These are phyloP conservation scores for Halichondria panicea DNA, from an alignment of 37 sponge, comb jelly and placozoan genomes.

Conservation along the genomic window DNA sequence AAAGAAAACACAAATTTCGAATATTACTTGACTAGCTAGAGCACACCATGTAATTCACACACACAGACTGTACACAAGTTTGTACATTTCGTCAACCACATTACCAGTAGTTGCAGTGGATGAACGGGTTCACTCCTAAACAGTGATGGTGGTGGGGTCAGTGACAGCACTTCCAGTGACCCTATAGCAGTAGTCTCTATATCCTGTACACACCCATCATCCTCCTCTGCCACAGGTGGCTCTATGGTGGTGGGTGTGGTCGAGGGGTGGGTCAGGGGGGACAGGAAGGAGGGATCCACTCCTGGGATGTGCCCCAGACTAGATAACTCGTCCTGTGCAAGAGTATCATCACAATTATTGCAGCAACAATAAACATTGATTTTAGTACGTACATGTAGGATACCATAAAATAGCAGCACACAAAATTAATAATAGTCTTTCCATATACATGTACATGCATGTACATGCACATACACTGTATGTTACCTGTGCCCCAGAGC, in stretches of 20 bases:
- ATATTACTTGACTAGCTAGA: too few relatives aligned
- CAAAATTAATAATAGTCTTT: background rate
- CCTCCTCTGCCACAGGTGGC: background rate
- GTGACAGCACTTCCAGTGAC: background rate
- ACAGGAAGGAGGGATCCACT: slow-evolving; percentile 28
- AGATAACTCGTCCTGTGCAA: slow-evolving; percentile 22
- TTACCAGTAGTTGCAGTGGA: slow-evolving; percentile 3
- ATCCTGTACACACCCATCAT: background rate
- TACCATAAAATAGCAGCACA: background rate
- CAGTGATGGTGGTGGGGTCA: background rate
- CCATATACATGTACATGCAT: background rate
- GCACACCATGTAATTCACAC: background rate
- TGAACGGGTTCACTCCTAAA: background rate
- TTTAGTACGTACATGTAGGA: background rate
- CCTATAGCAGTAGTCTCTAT: background rate
- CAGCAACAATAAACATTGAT: background rate
- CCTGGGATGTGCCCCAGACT: slow-evolving; percentile 30
- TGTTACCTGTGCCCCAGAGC: slow-evolving; percentile 55
- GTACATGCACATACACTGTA: background rate
- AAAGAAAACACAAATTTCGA: too few relatives aligned
- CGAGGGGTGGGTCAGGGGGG: background rate
- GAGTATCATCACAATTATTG: background rate
- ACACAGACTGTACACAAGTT: background rate
- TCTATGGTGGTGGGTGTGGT: background rate
- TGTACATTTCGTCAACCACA: background rate